Evolutionary conservation across 2,797 vertebrate species (phyloP).

Genomic region (Amniataba percoides): DNA sequence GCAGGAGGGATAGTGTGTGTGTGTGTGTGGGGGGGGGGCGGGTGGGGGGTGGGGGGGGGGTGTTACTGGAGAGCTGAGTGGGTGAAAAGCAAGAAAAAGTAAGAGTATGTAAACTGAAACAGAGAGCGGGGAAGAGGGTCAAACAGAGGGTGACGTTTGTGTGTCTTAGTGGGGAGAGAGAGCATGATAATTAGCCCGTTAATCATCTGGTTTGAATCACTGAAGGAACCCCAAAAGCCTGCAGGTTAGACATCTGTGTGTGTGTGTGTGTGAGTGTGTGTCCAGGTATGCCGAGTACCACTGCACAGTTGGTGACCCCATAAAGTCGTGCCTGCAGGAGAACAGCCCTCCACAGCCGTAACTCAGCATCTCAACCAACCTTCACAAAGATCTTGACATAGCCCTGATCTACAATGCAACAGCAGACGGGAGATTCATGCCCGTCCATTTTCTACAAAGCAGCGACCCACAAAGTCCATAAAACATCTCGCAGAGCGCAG

Average conservation of each 20-base stretch:
- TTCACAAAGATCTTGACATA: constrained; percentile 42
- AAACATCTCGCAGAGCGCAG: constrained; percentile 31
- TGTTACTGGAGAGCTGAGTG: constrained; percentile 31
- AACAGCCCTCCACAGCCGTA: constrained; percentile 54
- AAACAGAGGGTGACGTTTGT: constrained; percentile 67
- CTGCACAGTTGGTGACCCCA: constrained; percentile 68
- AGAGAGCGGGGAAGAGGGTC: constrained; percentile 53
- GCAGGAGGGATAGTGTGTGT: constrained; percentile 12
- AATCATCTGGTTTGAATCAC: constrained; percentile 77
- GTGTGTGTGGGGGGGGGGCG: constrained; percentile 5
- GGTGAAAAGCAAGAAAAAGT: constrained; percentile 54
- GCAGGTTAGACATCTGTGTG: constrained; percentile 55
- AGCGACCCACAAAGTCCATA: constrained; percentile 48
- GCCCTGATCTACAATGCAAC: constrained; percentile 43
- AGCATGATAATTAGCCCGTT: constrained; percentile 69
- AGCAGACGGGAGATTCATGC: constrained; percentile 59
- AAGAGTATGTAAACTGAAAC: constrained; percentile 49
- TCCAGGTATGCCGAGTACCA: constrained; percentile 54
- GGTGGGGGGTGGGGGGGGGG: neutral
- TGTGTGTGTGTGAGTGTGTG: constrained; percentile 32
- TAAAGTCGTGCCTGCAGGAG: constrained; percentile 68
- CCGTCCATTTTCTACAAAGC: constrained; percentile 33
- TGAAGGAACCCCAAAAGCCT: constrained; percentile 59
- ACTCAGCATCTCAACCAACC: constrained; percentile 59
- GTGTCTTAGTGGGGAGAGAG: constrained; percentile 52